Evolutionary conservation across 64 coral and sea anemone species (phyloP).

Genomic region (Montipora efflorescens): DNA sequence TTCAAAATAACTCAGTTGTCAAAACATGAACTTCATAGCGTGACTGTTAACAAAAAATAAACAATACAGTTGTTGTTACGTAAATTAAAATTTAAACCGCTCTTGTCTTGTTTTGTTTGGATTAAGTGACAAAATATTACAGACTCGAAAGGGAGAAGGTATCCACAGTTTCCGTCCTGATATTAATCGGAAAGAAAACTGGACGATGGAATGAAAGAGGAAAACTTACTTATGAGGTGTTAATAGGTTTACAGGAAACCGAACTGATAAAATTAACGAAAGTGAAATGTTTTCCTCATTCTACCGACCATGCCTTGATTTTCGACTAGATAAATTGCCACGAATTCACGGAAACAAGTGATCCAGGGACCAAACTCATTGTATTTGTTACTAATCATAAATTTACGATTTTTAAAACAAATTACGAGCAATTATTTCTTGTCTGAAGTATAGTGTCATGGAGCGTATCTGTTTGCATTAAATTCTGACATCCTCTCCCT

Average conservation of each 20-base stretch:
- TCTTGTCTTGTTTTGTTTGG: not conserved
- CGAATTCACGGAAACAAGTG: not conserved
- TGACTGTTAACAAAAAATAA: not conserved
- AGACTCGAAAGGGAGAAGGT: too few species aligned
- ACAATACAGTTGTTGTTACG: not conserved
- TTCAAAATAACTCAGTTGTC: slow-evolving; percentile 9
- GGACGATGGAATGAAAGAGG: not conserved
- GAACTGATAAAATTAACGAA: not conserved
- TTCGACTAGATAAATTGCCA: not conserved
- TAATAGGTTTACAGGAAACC: not conserved
- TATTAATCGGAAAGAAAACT: not conserved
- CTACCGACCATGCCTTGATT: not conserved
- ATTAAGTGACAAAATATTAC: not conserved
- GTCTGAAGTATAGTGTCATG: not conserved
- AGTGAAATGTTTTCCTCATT: not conserved
- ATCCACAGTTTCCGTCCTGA: too few species aligned
- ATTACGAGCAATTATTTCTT: not conserved
- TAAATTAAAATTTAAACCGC: too few species aligned
- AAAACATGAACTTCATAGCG: not conserved
- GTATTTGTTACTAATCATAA: not conserved
- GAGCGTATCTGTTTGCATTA: slow-evolving; percentile 1
- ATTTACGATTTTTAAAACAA: not conserved
- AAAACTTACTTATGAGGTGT: not conserved
- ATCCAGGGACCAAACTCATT: not conserved
- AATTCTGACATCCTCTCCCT: not conserved